phyloP scores from a whole-genome alignment of 2,113 vertebrate species.

The Saguinus imperator region DNA sequence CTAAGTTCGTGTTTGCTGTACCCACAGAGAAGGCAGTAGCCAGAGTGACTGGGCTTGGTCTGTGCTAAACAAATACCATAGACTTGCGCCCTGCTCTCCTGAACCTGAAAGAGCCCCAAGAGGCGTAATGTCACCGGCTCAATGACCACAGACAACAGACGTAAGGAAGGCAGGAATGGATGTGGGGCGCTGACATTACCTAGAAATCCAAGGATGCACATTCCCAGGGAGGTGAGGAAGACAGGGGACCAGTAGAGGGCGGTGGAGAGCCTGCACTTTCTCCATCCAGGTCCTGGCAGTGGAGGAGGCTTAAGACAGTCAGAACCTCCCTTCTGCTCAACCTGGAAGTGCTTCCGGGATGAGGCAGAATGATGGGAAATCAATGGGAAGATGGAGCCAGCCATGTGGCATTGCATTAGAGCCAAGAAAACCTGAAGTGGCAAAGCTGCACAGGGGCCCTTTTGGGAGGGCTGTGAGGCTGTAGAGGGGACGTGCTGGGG shows the following conservation, averaged over 20 bases:
- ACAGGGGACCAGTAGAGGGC: not conserved
- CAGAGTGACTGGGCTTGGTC: too few species aligned
- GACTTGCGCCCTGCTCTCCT: not conserved
- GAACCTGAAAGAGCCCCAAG: not conserved
- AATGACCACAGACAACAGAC: not conserved
- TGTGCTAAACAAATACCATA: not conserved
- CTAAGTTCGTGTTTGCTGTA: accelerated
- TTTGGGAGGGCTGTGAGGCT: accelerated
- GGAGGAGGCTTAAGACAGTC: not conserved
- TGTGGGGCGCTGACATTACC: not conserved
- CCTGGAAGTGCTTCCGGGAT: not conserved
- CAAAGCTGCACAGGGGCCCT: accelerated
- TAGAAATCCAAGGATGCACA: not conserved
- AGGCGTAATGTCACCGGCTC: not conserved
- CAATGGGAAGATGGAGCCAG: not conserved
- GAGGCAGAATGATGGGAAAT: not conserved
- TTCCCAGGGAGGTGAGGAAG: too few species aligned
- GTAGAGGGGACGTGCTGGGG: not conserved
- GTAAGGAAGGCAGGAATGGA: not conserved
- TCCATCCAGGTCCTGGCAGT: too few species aligned
- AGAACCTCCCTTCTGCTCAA: not conserved
- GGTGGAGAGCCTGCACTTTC: not conserved
- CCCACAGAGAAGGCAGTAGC: not conserved
- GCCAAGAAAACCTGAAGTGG: not conserved
- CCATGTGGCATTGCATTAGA: not conserved